Evolutionary conservation across 2,888 invertebrate species (phyloP).

Genomic region (Trichopria drosophilae): DNA sequence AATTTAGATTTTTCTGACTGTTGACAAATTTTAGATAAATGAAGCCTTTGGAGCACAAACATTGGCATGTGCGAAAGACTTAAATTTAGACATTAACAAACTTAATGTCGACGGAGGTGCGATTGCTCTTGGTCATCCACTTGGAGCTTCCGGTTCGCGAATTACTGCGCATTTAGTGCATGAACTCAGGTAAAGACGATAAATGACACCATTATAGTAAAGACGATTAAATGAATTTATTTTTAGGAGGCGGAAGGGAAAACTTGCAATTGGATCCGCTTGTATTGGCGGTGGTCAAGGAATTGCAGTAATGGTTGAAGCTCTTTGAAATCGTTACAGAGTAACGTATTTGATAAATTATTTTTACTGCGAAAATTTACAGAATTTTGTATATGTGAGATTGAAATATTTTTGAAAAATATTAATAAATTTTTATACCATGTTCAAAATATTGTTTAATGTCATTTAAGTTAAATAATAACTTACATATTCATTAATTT

Average conservation of each 20-base stretch:
- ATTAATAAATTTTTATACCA: too few species aligned
- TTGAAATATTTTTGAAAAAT: too few species aligned
- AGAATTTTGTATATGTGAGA: too few species aligned
- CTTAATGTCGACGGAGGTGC: constrained; percentile 96
- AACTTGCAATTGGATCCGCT: constrained; percentile 90
- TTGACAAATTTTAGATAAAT: constrained; percentile 73
- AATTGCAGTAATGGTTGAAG: constrained; percentile 88
- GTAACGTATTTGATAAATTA: too few species aligned
- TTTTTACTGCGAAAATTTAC: too few species aligned
- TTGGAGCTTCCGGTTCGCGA: constrained; percentile 91
- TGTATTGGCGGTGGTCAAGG: constrained; percentile 99
- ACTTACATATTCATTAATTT: too few species aligned
- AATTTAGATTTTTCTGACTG: constrained; percentile 8
- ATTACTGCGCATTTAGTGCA: constrained; percentile 90
- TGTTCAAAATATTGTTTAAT: too few species aligned
- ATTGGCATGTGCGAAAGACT: constrained; percentile 86
- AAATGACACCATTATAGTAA: background rate
- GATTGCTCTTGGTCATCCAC: constrained; percentile 94
- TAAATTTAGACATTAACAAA: constrained; percentile 82
- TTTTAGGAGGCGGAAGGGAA: constrained; percentile 77
- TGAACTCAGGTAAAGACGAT: constrained; percentile 74
- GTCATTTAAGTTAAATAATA: too few species aligned
- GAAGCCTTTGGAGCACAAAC: constrained; percentile 98
- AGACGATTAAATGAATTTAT: background rate
- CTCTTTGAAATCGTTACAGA: too few species aligned